Conservation (phyloP, 1,140 invertebrate genomes). For the Hyles euphorbiae region DNA sequence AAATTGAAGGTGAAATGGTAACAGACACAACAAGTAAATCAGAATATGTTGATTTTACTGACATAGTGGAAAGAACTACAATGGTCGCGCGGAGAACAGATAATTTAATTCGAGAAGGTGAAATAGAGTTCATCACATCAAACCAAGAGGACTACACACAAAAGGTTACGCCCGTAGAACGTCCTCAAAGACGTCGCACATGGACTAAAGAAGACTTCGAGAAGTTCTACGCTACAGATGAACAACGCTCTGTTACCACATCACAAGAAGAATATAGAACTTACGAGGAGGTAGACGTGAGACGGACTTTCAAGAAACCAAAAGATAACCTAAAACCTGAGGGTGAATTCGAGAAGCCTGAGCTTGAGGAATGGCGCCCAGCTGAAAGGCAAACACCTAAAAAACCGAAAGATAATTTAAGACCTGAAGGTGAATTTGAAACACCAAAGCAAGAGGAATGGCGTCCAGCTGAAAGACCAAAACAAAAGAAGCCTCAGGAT, state of each 20-base stretch:
- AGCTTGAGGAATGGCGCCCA: slow-evolving; percentile 57
- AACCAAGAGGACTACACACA: slow-evolving; percentile 78
- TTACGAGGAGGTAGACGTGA: slow-evolving; percentile 64
- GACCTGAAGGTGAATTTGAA: slow-evolving; percentile 74
- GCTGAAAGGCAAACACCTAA: slow-evolving; percentile 60
- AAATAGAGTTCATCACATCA: slow-evolving; percentile 79
- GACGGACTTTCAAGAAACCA: slow-evolving; percentile 59
- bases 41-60: slow-evolving; percentile 80
- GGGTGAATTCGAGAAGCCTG: slow-evolving; percentile 78
- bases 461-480: slow-evolving; percentile 75
- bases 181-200: slow-evolving; percentile 77
- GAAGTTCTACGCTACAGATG: slow-evolving; percentile 79
- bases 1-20: slow-evolving; percentile 83
- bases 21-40: slow-evolving; percentile 80
- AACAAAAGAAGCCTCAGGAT: slow-evolving; percentile 77
- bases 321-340: slow-evolving; percentile 78
- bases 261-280: slow-evolving; percentile 77
- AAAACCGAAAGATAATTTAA: slow-evolving; percentile 43
- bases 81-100: slow-evolving; percentile 78
- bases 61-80: slow-evolving; percentile 76
- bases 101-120: slow-evolving; percentile 80
- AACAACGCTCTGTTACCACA: slow-evolving; percentile 72
- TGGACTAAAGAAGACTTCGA: slow-evolving; percentile 84
- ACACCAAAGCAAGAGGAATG: slow-evolving; percentile 70
- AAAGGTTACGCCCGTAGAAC: slow-evolving; percentile 73